Evolutionary conservation across 1,140 invertebrate species (phyloP), one percentile per base, ranked within the genome.

Genomic region (Drosophila bocki): DNA sequence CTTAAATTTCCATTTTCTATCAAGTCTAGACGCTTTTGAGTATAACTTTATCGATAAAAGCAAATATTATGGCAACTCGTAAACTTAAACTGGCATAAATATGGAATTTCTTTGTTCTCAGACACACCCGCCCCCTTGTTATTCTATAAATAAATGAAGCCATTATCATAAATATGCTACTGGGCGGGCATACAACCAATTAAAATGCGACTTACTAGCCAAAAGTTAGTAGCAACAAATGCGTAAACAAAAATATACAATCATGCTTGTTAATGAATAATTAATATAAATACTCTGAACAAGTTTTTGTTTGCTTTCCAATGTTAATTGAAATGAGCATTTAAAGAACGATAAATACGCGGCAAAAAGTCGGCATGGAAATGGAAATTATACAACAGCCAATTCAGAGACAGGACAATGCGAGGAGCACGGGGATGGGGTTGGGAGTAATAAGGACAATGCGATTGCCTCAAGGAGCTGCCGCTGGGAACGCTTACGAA

Each of bases 281-380:
- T 88, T 90, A 88, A 85, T 85, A 69, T 72, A 72, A 65, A 75
- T 56, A 58, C 50, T 26, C 50, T 17, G 70, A 58, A 59, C 78
- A 72, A 69, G 61, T 84, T 74, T 57, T 69, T 71, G 61, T 65
- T 54, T 39, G 63, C 53, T 59, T 60, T 64, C 63, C 71, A 33
- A 71, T 70, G 70, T 80, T 88, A 88, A 88, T 88, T 88, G 85
- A 90, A 88, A 82, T 74, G 72, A 82, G 71, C 70, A 82, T 82
- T 88, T 90, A 90, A 85, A 70, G 35, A 70, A 68, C 78, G 79
- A 84, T 88, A 84, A 90, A 88, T 84, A 76, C 61, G 69, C 59
- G 35, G 11, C 56, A 47, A 47, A 59, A 65, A 72, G 60, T 45
- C 17, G 56, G n/a, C 33, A 44, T n/a, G 41, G 41, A 50, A 51